Percentiles rank a stretch among this genome's conserved stretches.
phyloP scores from a whole-genome alignment of 1,140 invertebrate genomes.

The Drosophila sechellia region DNA sequence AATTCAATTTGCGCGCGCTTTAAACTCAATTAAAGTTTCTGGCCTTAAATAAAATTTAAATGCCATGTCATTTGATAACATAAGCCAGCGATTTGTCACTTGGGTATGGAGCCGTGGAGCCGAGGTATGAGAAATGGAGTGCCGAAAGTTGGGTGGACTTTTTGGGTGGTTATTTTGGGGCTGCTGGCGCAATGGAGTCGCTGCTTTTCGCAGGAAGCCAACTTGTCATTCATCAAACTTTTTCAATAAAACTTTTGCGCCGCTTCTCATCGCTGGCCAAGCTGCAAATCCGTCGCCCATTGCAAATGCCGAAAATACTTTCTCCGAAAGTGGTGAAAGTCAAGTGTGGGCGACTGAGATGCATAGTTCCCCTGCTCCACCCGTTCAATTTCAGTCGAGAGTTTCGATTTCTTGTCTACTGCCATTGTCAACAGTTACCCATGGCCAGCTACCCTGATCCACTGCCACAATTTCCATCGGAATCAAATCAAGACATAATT shows the following conservation, averaged over 20 bases:
- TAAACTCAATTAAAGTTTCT: conserved; percentile 28
- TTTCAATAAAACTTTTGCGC: conserved; percentile 78
- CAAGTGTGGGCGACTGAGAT: conserved; percentile 20
- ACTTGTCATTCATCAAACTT: conserved; percentile 79
- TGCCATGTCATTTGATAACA: conserved; percentile 49
- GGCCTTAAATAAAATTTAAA: conserved; percentile 30
- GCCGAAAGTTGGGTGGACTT: not conserved
- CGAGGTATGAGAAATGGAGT: not conserved
- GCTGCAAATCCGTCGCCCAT: conserved; percentile 62
- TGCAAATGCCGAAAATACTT: conserved; percentile 35
- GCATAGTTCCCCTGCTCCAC: conserved; percentile 35
- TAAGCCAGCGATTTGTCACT: conserved; percentile 16
- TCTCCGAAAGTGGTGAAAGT: conserved; percentile 2
- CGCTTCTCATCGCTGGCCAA: conserved; percentile 35
- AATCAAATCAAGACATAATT: not conserved
- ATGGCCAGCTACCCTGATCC: conserved; percentile 3
- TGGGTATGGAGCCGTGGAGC: not conserved
- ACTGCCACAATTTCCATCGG: conserved; percentile 1
- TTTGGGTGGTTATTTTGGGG: not conserved
- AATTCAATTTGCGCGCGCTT: conserved; percentile 22
- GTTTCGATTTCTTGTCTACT: conserved; percentile 35
- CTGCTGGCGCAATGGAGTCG: not conserved
- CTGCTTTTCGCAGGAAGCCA: conserved; percentile 24
- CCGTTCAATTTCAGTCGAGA: conserved; percentile 34
- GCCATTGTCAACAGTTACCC: conserved; percentile 45